A percentile compares a stretch with the other conserved stretches of the same genome.
These are phyloP conservation scores for Periparus ater DNA, from an alignment of 2,797 vertebrate genomes.

Conservation along the genomic window DNA sequence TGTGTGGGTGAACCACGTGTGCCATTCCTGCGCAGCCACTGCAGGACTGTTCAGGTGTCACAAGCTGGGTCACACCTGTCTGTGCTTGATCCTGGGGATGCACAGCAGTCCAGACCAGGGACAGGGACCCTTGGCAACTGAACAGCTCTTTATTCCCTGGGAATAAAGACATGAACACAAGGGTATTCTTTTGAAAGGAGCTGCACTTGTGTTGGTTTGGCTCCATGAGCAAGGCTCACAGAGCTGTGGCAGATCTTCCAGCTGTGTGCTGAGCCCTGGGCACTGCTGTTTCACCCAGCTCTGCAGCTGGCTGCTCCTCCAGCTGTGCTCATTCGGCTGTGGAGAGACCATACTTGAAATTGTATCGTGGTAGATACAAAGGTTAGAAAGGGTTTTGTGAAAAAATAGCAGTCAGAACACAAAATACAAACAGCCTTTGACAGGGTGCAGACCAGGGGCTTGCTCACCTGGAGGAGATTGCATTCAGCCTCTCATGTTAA, in stretches of 20 bases:
- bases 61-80: background rate
- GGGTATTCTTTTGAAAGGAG: background rate
- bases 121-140: background rate
- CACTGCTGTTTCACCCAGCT: accelerated
- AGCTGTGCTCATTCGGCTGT: background rate
- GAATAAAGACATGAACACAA: background rate
- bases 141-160: background rate
- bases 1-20: accelerated
- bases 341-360: background rate
- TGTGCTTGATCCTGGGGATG: background rate
- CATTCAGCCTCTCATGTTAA: background rate
- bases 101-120: background rate
- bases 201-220: background rate
- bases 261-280: background rate
- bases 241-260: background rate
- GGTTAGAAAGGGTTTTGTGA: background rate
- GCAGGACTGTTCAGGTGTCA: background rate
- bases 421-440: background rate
- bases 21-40: background rate
- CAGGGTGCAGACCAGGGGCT: background rate
- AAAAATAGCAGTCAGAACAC: background rate
- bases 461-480: background rate
- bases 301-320: background rate
- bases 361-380: accelerated
- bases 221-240: background rate